Percentiles rank a stretch among this genome's conserved stretches.
These are phyloP conservation scores for Stenotaenia linearis DNA, from an alignment of 2,888 invertebrate genomes.

Conservation along the genomic window DNA sequence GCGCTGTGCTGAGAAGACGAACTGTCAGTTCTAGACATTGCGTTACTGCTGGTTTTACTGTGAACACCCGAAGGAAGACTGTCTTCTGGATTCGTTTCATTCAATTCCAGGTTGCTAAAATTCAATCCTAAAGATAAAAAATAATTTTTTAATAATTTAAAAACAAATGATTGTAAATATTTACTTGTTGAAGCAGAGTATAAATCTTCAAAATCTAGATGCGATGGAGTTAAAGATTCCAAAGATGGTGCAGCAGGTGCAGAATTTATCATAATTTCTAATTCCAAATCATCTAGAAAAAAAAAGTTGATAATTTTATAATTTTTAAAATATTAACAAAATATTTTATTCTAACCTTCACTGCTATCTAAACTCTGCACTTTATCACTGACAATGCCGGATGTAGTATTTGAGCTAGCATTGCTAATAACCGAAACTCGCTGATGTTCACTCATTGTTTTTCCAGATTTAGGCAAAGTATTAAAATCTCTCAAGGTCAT, in stretches of 20 bases:
- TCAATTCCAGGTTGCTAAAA: neutral
- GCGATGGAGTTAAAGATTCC: slow-evolving; percentile 49
- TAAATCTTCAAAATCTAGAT: neutral
- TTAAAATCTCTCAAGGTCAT: slow-evolving; percentile 35
- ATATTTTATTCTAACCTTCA: slow-evolving; percentile 45
- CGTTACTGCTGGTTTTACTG: slow-evolving; percentile 36
- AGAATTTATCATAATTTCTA: slow-evolving; percentile 74
- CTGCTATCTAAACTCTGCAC: slow-evolving; percentile 91
- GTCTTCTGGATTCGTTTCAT: neutral
- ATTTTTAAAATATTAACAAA: neutral
- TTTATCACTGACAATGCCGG: slow-evolving; percentile 91
- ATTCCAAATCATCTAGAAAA: slow-evolving; percentile 43
- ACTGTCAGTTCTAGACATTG: slow-evolving; percentile 39
- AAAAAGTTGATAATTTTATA: neutral
- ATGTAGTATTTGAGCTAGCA: slow-evolving; percentile 94
- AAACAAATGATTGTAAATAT: neutral
- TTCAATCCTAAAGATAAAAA: neutral
- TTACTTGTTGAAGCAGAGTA: neutral
- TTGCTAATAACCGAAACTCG: slow-evolving; percentile 85
- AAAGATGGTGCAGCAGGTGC: slow-evolving; percentile 67
- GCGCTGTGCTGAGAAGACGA: slow-evolving; percentile 41
- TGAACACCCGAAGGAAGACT: neutral
- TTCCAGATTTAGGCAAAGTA: slow-evolving; percentile 34
- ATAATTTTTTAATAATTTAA: neutral
- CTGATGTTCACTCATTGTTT: slow-evolving; percentile 56